Conservation (phyloP, 2,113 vertebrate genomes). For the Puffinus mauretanicus region DNA sequence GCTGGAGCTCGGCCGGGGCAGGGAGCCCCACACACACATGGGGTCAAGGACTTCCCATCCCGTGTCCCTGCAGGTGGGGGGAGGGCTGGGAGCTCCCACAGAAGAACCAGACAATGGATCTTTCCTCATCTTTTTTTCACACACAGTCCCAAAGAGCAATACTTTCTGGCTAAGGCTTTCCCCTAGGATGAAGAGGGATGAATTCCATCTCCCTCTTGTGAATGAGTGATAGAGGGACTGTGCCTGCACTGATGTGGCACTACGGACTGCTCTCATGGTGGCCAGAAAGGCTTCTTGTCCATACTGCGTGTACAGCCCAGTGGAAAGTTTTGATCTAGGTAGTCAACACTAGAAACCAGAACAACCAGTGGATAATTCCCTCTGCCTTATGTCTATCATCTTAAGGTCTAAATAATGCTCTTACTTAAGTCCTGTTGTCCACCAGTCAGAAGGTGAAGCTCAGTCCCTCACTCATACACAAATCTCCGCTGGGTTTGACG, state of each 20-base stretch:
- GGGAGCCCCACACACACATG: rapidly evolving
- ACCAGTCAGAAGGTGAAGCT: not conserved
- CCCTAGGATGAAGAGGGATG: not conserved
- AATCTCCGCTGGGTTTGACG: rapidly evolving
- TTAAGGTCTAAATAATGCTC: not conserved
- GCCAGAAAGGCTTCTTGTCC: not conserved
- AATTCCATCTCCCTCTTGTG: not conserved
- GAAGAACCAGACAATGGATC: not conserved
- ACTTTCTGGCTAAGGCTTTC: not conserved
- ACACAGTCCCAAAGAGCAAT: not conserved
- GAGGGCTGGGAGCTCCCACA: not conserved
- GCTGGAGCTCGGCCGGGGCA: rapidly evolving
- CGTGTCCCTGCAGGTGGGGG: rapidly evolving
- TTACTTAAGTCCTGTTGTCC: rapidly evolving
- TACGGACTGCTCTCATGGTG: rapidly evolving
- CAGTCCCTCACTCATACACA: rapidly evolving
- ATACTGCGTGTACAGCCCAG: rapidly evolving
- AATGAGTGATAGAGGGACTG: not conserved
- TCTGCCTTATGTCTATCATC: not conserved
- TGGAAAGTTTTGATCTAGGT: not conserved
- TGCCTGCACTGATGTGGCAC: not conserved
- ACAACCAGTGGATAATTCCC: not conserved
- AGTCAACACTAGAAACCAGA: not conserved
- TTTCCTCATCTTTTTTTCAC: not conserved
- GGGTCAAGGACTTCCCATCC: not conserved